Percentiles rank a stretch among this genome's conserved stretches.
Evolutionary conservation across 2,113 vertebrate genomes (phyloP).

Genomic region (Syngnathus typhle): DNA sequence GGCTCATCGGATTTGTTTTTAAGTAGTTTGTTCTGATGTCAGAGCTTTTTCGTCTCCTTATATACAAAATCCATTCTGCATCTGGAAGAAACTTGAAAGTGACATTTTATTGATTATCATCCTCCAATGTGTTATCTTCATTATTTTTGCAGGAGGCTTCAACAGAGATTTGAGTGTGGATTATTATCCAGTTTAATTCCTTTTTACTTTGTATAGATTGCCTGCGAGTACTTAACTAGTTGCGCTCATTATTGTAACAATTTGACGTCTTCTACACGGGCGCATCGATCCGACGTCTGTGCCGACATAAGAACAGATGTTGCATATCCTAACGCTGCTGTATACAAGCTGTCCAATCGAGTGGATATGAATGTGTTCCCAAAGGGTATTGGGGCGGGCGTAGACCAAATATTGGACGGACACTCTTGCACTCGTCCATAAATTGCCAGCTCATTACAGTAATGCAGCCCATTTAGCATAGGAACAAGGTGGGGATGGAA

Average conservation of each 20-base stretch:
- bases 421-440: constrained; percentile 59
- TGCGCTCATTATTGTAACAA: background rate
- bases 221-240: background rate
- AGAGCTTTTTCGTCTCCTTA: background rate
- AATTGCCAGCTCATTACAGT: constrained; percentile 69
- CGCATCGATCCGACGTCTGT: background rate
- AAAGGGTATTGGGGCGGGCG: constrained; percentile 17
- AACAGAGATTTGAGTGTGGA: background rate
- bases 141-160: background rate
- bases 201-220: background rate
- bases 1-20: background rate
- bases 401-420: constrained; percentile 51
- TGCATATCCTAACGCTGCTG: background rate
- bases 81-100: too few relatives aligned
- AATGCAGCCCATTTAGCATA: constrained; percentile 61
- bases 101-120: background rate
- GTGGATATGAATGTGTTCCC: constrained; percentile 22
- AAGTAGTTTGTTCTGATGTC: background rate
- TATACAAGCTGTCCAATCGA: constrained; percentile 5
- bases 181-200: background rate
- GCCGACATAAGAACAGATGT: constrained; percentile 8
- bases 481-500: constrained; percentile 1
- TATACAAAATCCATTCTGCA: background rate
- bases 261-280: background rate
- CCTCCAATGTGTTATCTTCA: background rate